Percentiles rank a stretch among this genome's conserved stretches.
These are phyloP conservation scores for Macrotrachela quadricornifera DNA, from an alignment of 1,140 invertebrate genomes.

Conservation along the genomic window DNA sequence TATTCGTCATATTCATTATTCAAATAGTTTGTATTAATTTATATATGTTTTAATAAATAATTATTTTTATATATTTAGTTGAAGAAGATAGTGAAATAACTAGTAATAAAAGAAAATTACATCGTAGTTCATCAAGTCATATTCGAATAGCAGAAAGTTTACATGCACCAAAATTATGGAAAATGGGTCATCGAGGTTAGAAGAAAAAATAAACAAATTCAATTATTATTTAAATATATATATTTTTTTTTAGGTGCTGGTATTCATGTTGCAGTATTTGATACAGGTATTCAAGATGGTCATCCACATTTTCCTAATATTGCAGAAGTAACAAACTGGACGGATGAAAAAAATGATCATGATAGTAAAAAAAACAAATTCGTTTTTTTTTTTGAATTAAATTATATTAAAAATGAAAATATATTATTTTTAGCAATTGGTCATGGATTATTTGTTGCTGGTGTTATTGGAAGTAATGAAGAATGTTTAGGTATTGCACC, in stretches of 20 bases:
- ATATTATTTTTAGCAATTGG: slow-evolving; percentile 28
- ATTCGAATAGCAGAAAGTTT: neutral
- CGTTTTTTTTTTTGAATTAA: neutral
- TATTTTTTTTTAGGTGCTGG: slow-evolving; percentile 36
- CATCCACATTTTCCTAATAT: slow-evolving; percentile 81
- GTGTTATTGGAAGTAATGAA: slow-evolving; percentile 61
- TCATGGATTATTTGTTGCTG: slow-evolving; percentile 89
- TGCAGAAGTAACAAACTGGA: slow-evolving; percentile 84
- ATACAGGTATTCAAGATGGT: slow-evolving; percentile 66
- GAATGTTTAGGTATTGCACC: slow-evolving; percentile 85
- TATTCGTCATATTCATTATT: neutral
- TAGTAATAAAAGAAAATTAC: no score
- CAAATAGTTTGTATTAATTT: neutral
- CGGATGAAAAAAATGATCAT: slow-evolving; percentile 64
- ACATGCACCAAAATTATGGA: neutral
- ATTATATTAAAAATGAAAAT: slow-evolving; percentile 38
- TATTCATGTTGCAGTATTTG: slow-evolving; percentile 75
- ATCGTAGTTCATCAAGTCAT: neutral
- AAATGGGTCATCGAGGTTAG: neutral
- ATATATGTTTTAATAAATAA: no score
- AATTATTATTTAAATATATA: neutral
- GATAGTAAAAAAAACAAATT: slow-evolving; percentile 17
- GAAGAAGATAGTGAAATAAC: no score
- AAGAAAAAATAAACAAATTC: neutral
- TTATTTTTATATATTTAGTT: no score